Conservation (phyloP, 2,888 invertebrate species). For the Ypsolopha scabrella region DNA sequence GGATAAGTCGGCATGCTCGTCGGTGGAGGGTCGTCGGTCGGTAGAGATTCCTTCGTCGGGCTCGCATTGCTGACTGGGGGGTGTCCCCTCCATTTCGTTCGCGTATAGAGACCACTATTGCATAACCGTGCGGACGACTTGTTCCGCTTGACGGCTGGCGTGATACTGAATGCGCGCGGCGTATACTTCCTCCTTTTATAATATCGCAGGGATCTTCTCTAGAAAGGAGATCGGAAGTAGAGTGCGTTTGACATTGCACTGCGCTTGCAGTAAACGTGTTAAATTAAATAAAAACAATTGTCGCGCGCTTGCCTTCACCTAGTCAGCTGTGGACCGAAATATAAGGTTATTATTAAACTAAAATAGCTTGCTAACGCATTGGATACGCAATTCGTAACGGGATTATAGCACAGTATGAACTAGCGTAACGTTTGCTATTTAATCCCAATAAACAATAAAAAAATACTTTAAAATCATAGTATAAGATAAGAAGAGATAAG, state of each 20-base stretch:
- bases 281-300: background rate
- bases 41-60: conserved; percentile 57
- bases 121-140: conserved; percentile 45
- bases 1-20: conserved; percentile 76
- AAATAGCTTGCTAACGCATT: too few relatives aligned
- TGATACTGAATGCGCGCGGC: conserved; percentile 62
- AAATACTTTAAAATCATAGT: too few relatives aligned
- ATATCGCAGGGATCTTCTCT: conserved; percentile 50
- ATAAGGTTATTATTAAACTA: too few relatives aligned
- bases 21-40: conserved; percentile 61
- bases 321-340: background rate
- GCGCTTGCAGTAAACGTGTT: background rate
- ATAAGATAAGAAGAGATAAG: too few relatives aligned
- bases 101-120: conserved; percentile 40
- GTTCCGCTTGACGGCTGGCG: conserved; percentile 43
- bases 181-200: conserved; percentile 44
- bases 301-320: background rate
- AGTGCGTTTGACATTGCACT: conserved; percentile 49
- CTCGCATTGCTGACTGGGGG: conserved; percentile 44
- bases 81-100: conserved; percentile 51
- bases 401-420: too few relatives aligned
- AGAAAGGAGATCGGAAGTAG: conserved; percentile 49
- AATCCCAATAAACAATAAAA: too few relatives aligned
- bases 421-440: too few relatives aligned
- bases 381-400: too few relatives aligned